These are phyloP conservation scores for Sphinx pinastri DNA, from an alignment of 2,888 invertebrate genomes.

Conservation along the genomic window DNA sequence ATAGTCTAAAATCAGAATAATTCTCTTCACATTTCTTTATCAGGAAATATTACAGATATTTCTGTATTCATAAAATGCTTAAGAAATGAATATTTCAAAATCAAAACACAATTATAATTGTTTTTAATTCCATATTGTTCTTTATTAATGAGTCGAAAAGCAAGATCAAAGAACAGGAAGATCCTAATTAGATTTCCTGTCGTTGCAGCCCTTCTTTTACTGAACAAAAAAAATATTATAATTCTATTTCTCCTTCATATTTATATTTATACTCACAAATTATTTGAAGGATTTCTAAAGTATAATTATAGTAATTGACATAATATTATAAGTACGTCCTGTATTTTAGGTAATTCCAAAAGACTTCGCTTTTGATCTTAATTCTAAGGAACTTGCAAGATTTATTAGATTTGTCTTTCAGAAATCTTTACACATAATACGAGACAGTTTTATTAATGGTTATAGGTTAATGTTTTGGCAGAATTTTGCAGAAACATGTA, in stretches of 20 bases:
- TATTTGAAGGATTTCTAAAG: not conserved
- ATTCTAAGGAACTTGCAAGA: not conserved
- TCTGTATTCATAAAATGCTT: too few relatives aligned
- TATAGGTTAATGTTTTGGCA: not conserved
- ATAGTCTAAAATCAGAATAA: too few relatives aligned
- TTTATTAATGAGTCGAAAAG: not conserved
- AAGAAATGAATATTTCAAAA: not conserved
- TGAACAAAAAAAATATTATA: conserved; percentile 12
- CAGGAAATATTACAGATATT: too few relatives aligned
- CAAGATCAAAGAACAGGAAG: conserved; percentile 68
- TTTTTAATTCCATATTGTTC: not conserved
- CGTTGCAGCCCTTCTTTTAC: conserved; percentile 2
- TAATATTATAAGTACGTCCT: not conserved
- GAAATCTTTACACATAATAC: not conserved
- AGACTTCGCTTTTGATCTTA: not conserved
- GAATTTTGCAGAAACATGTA: not conserved
- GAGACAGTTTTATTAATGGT: not conserved
- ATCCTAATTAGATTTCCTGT: conserved; percentile 59
- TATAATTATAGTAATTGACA: not conserved
- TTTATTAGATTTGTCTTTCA: not conserved
- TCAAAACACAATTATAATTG: not conserved
- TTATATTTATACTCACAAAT: not conserved
- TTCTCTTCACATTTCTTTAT: too few relatives aligned
- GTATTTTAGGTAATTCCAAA: not conserved
- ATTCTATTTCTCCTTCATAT: conserved; percentile 11